A percentile compares a stretch with the other conserved stretches of the same genome.
Evolutionary conservation across 2,113 vertebrate genomes (phyloP).

Genomic region (Hydrolagus affinis): DNA sequence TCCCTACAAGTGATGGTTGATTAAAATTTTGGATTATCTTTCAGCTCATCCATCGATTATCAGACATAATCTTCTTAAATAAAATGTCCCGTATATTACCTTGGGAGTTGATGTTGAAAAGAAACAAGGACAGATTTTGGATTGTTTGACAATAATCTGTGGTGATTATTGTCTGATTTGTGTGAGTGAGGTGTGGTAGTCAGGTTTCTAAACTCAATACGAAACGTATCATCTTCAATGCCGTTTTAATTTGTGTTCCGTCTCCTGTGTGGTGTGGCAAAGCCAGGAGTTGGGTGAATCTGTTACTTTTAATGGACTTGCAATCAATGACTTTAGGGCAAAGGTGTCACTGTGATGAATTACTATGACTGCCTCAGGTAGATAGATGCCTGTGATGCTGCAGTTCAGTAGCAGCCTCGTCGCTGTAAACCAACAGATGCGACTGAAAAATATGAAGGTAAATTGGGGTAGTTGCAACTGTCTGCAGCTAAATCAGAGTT

Average conservation of each 20-base stretch:
- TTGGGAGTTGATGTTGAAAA: slow-evolving; percentile 20
- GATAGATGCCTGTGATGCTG: neutral
- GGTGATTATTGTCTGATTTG: neutral
- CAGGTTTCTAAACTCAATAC: neutral
- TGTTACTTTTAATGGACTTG: neutral
- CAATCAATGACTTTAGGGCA: neutral
- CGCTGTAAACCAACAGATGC: neutral
- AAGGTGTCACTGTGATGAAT: neutral
- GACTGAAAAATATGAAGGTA: too few species aligned
- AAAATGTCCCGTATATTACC: slow-evolving; percentile 40
- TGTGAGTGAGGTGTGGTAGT: neutral
- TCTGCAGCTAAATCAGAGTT: neutral
- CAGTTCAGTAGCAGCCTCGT: neutral
- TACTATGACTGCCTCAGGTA: neutral
- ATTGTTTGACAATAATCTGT: slow-evolving; percentile 26
- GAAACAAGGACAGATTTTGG: slow-evolving; percentile 37
- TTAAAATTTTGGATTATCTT: slow-evolving; percentile 55
- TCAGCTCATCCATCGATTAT: slow-evolving; percentile 45
- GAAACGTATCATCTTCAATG: neutral
- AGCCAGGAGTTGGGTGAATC: neutral
- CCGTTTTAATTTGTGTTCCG: neutral
- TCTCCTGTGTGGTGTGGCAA: neutral
- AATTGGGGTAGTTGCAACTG: neutral
- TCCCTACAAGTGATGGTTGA: slow-evolving; percentile 46
- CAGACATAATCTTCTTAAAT: slow-evolving; percentile 54